A percentile compares a stretch with the other conserved stretches of the same genome.
Evolutionary conservation across 2,888 invertebrate genomes (phyloP).

Genomic region (Parascotia fuliginaria): DNA sequence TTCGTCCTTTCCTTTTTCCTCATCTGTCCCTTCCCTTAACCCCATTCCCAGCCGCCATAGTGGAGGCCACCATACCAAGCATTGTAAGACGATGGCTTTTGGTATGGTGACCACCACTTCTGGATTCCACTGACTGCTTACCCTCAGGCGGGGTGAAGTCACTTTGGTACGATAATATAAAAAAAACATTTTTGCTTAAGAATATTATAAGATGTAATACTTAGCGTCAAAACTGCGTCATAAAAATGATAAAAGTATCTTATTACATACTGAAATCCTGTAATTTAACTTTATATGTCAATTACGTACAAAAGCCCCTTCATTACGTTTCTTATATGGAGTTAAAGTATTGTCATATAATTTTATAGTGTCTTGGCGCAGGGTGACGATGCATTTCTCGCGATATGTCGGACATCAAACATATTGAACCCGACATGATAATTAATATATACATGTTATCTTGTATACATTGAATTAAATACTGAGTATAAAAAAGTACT

Average conservation of each 20-base stretch:
- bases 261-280: background rate
- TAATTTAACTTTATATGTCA: background rate
- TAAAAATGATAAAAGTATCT: background rate
- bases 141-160: too few species aligned
- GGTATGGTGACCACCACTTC: too few species aligned
- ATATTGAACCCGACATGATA: conserved; percentile 1
- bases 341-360: conserved; percentile 21
- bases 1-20: too few species aligned
- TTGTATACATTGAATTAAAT: conserved; percentile 8
- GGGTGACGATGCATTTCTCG: conserved; percentile 36
- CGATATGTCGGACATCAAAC: conserved; percentile 34
- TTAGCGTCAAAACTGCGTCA: background rate
- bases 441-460: conserved; percentile 3
- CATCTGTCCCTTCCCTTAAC: too few species aligned
- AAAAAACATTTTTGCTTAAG: too few species aligned
- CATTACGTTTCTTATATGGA: background rate
- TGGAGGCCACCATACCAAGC: too few species aligned
- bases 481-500: conserved; percentile 3
- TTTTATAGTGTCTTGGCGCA: conserved; percentile 19
- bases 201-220: too few species aligned
- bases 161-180: too few species aligned
- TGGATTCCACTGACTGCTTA: too few species aligned
- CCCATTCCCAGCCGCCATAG: too few species aligned
- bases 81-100: too few species aligned
- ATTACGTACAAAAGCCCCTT: background rate